These are phyloP conservation scores for Palloptera scutellata DNA, from an alignment of 2,888 invertebrate species.

Conservation along the genomic window DNA sequence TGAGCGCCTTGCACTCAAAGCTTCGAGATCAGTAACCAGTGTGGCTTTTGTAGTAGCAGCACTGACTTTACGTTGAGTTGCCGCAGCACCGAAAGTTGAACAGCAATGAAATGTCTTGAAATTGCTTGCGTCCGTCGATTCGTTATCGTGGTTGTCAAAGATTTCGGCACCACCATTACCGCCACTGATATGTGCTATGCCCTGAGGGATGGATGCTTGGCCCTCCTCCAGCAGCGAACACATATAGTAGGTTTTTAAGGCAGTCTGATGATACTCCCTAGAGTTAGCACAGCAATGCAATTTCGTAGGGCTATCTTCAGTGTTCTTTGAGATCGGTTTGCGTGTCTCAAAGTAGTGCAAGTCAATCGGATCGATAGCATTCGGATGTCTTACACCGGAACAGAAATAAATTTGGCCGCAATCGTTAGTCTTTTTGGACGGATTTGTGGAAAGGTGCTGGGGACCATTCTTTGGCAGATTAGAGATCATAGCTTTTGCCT, in stretches of 20 bases:
- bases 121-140: constrained; percentile 23
- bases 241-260: constrained; percentile 62
- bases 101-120: constrained; percentile 63
- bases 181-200: constrained; percentile 37
- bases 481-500: constrained; percentile 46
- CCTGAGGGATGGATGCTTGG: constrained; percentile 45
- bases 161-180: constrained; percentile 16
- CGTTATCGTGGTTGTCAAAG: constrained; percentile 28
- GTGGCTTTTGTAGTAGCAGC: constrained; percentile 53
- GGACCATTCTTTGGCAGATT: constrained; percentile 34
- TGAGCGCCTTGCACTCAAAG: constrained; percentile 39
- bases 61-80: constrained; percentile 54
- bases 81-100: constrained; percentile 59
- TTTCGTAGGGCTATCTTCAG: constrained; percentile 33
- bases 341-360: constrained; percentile 40
- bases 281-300: constrained; percentile 65
- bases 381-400: constrained; percentile 63
- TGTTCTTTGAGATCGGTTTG: constrained; percentile 11
- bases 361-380: constrained; percentile 43
- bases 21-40: constrained; percentile 50
- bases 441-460: constrained; percentile 39
- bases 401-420: constrained; percentile 61
- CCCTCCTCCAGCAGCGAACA: constrained; percentile 68
- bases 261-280: constrained; percentile 59
- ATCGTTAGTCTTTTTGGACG: constrained; percentile 52